Evolutionary conservation across 92 coral and sea anemone species (phyloP).

Genomic region (Phymanthus crucifer): DNA sequence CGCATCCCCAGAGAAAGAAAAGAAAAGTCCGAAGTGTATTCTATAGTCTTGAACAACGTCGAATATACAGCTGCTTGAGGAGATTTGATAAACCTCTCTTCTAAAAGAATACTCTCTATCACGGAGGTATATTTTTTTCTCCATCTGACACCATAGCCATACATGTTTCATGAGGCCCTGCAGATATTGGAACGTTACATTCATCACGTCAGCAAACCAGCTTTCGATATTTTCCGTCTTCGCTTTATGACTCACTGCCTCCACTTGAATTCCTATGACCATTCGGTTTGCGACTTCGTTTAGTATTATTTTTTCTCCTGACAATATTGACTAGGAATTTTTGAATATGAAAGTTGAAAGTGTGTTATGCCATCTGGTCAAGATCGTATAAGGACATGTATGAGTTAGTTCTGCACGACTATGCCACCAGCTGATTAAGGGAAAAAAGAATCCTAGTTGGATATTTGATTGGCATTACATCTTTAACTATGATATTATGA

Average conservation of each 20-base stretch:
- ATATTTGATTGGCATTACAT: not conserved
- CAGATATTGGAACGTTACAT: conserved; percentile 22
- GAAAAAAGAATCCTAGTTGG: conserved; percentile 10
- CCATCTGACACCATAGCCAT: not conserved
- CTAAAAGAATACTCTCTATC: not conserved
- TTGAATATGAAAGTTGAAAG: not conserved
- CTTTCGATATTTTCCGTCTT: not conserved
- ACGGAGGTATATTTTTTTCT: not conserved
- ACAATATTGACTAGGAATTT: not conserved
- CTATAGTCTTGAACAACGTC: not conserved
- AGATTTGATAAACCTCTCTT: not conserved
- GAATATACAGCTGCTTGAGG: not conserved
- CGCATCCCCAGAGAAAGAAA: not conserved
- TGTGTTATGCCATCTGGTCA: conserved; percentile 12
- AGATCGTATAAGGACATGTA: not conserved
- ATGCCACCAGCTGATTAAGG: conserved; percentile 31
- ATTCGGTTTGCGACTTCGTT: not conserved
- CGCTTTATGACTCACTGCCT: conserved; percentile 6
- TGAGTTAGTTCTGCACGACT: not conserved
- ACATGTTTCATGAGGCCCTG: conserved; percentile 22
- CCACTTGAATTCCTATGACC: not conserved
- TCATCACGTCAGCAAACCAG: not conserved
- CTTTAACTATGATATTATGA: conserved; percentile 11
- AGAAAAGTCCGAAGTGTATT: not conserved
- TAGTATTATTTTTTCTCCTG: not conserved